Evolutionary conservation across 2,888 invertebrate genomes (phyloP), one percentile per base, ranked within the genome.

Genomic region (Ornithoptera alexandrae): DNA sequence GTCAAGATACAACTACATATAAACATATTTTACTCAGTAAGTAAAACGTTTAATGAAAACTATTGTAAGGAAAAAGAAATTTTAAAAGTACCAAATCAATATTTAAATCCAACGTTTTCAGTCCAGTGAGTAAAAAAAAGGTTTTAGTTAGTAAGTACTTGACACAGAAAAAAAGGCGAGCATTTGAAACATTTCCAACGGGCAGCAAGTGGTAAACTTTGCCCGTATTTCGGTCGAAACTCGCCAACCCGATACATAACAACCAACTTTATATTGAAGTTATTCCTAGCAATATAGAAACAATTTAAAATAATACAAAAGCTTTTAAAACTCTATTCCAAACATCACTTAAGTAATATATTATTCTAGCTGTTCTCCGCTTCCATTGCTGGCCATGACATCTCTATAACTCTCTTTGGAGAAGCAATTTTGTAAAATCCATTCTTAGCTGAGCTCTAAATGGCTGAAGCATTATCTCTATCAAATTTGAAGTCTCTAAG

Each of bases 161-260:
- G 62, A 64, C 59, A 64, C 68, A 59, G 24, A 68, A 68, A 30
- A 68, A 68, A 68, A 59, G 30, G 68, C 53, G 18, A 22, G 24
- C 50, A 59, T 60, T 59, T 68, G 63, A 68, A 68, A 59, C 64
- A 68, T 68, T 63, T 58, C 57, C 59, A 22, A 42, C 58, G 63
- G 68, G 36, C 58, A 68, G 39, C 20, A 20, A 67, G 70, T 56
- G 24, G 62, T 12, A n/a, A 57, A 68, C 57, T 67, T 67, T 64
- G 59, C 50, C 59, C 63, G 68, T 68, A 68, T 64, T 64, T 53
- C 50, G 36, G 59, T 64, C 59, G 46, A 17, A 58, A 8, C 60
- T 17, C 53, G 61, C 18, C 67, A 22, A 61, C 53, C n/a, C 42
- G 57, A 12, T 67, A 20, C 30, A n/a, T 8, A 65, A 58, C 46